Conservation (phyloP, 2,113 vertebrate species). For the Corythornis vintsioides region DNA sequence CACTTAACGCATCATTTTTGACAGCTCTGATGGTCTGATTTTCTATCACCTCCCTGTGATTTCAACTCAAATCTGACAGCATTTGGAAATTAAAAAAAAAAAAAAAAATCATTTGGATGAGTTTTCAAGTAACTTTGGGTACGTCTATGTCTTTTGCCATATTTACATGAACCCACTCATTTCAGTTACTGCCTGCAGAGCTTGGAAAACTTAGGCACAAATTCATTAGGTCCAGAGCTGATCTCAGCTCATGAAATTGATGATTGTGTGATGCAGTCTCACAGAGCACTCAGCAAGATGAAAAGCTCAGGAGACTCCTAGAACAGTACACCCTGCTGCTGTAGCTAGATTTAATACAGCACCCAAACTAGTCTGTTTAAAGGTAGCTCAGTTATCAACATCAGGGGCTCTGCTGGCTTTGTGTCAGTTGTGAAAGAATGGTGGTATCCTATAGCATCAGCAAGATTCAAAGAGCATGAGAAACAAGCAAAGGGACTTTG, state of each 20-base stretch:
- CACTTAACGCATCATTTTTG: neutral
- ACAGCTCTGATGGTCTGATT: neutral
- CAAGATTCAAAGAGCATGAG: neutral
- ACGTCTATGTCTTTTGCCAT: neutral
- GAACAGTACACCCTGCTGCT: neutral
- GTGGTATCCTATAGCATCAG: neutral
- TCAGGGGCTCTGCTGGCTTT: neutral
- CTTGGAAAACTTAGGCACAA: neutral
- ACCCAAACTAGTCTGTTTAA: neutral
- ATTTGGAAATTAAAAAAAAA: neutral
- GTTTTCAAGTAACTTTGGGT: neutral
- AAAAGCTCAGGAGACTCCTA: neutral
- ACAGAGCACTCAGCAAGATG: neutral
- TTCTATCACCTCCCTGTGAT: neutral
- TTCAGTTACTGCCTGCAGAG: neutral
- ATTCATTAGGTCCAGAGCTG: neutral
- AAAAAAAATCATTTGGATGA: neutral
- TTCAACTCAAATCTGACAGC: neutral
- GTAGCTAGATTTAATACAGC: neutral
- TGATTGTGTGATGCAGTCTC: neutral
- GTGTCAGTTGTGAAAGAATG: neutral
- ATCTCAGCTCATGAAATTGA: neutral
- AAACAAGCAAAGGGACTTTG: neutral
- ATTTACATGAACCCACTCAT: neutral
- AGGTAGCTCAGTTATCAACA: neutral